These are phyloP conservation scores for Psittacula derbiana DNA, from an alignment of 2,797 vertebrate species.

Conservation along the genomic window DNA sequence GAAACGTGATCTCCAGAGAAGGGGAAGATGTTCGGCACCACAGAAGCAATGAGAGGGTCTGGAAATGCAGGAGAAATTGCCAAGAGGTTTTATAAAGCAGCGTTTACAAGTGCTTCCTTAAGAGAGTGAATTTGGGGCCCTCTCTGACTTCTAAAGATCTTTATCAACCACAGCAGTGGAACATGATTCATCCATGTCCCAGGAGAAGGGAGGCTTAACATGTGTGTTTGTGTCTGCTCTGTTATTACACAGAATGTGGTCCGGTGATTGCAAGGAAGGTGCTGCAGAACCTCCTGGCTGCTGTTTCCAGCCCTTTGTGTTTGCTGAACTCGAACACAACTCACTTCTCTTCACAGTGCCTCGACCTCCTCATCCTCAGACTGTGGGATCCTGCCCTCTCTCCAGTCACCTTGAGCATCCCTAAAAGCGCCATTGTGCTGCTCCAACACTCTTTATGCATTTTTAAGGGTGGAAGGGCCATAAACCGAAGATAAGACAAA, in stretches of 20 bases:
- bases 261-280: neutral
- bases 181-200: neutral
- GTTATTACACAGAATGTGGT: neutral
- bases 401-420: neutral
- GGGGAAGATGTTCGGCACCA: neutral
- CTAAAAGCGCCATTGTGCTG: neutral
- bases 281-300: neutral
- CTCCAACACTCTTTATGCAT: neutral
- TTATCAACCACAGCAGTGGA: neutral
- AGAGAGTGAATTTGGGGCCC: neutral
- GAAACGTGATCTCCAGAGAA: neutral
- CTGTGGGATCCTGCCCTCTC: accelerated
- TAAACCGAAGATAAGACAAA: neutral
- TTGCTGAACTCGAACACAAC: neutral
- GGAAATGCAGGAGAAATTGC: neutral
- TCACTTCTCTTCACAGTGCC: neutral
- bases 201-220: neutral
- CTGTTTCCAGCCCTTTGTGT: neutral
- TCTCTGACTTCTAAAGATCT: neutral
- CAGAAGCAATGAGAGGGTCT: neutral
- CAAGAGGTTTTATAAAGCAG: neutral
- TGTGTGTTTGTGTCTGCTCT: neutral
- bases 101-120: neutral
- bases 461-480: neutral
- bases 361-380: neutral